Conservation (phyloP, 2,797 vertebrate genomes). For the Hydrophis major region DNA sequence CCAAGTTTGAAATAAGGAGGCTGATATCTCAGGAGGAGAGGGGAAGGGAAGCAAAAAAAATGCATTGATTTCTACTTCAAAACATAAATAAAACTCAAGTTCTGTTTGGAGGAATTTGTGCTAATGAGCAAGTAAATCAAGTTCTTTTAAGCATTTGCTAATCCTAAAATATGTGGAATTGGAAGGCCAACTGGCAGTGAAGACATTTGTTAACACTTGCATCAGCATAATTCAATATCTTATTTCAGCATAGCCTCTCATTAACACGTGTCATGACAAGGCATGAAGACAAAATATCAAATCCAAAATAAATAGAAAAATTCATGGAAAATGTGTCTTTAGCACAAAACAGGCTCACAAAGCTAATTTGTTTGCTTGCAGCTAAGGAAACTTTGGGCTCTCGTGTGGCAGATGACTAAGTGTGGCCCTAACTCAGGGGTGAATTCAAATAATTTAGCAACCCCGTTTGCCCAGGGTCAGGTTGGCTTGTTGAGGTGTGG, state of each 20-base stretch:
- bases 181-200: constrained; percentile 6
- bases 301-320: constrained; percentile 15
- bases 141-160: constrained; percentile 19
- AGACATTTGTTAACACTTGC: constrained; percentile 1
- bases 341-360: not conserved
- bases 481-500: too few relatives aligned
- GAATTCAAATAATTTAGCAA: too few relatives aligned
- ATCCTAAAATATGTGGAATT: constrained; percentile 22
- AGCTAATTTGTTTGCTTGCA: not conserved
- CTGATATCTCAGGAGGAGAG: not conserved
- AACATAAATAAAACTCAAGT: constrained; percentile 28
- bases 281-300: constrained; percentile 23
- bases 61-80: constrained; percentile 30
- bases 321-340: not conserved
- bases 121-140: constrained; percentile 29
- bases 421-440: not conserved
- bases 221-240: constrained; percentile 13
- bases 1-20: not conserved
- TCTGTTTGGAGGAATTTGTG: constrained; percentile 10
- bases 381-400: not conserved
- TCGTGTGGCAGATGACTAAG: not conserved
- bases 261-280: constrained; percentile 2
- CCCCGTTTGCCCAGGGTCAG: too few relatives aligned
- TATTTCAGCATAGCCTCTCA: constrained; percentile 26
- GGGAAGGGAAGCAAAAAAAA: not conserved